Evolutionary conservation across 2,888 invertebrate genomes (phyloP).

Genomic region (Timema podura): DNA sequence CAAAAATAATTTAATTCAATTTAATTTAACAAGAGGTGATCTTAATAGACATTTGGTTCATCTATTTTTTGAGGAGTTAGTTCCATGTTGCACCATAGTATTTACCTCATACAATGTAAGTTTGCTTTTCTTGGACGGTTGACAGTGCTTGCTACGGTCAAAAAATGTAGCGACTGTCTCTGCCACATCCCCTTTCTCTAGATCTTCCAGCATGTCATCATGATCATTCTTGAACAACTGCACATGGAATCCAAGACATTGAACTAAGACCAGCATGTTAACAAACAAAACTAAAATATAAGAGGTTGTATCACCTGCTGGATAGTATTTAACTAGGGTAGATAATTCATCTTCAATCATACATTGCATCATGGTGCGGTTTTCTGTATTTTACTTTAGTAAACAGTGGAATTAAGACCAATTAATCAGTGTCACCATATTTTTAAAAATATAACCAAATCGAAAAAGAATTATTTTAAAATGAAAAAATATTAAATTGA

Average conservation of each 20-base stretch:
- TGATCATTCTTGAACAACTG: constrained; percentile 67
- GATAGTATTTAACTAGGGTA: neutral
- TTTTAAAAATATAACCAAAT: no score
- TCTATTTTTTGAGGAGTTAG: no score
- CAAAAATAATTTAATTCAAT: no score
- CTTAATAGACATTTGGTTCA: no score
- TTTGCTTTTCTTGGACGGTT: constrained; percentile 62
- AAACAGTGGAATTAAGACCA: no score
- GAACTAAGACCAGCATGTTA: neutral
- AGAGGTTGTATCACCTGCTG: no score
- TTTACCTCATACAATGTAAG: constrained; percentile 64
- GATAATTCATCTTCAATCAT: neutral
- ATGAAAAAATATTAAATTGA: no score
- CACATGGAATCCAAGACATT: neutral
- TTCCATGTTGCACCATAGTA: neutral
- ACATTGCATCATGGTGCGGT: neutral
- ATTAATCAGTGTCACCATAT: no score
- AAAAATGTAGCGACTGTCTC: constrained; percentile 79
- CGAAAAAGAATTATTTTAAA: no score
- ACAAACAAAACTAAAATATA: neutral
- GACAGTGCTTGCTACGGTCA: constrained; percentile 55
- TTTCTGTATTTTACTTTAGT: no score
- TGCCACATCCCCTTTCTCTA: constrained; percentile 87
- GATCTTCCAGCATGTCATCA: constrained; percentile 77
- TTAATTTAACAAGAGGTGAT: no score